These are phyloP conservation scores for Salticus scenicus DNA, from an alignment of 2,888 invertebrate genomes.

Conservation along the genomic window DNA sequence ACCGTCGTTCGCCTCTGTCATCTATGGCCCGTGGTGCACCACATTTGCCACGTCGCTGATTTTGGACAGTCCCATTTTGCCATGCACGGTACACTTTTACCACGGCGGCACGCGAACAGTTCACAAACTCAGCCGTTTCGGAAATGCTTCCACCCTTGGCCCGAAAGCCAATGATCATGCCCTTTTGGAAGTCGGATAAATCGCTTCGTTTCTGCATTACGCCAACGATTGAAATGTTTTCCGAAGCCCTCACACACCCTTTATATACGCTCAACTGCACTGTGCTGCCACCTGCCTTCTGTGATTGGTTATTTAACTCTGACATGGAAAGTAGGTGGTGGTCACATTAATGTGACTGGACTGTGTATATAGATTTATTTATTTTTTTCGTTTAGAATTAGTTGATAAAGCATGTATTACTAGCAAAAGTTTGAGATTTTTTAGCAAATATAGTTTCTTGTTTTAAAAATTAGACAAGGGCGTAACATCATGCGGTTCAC, in stretches of 20 bases:
- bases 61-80: not conserved
- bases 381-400: too few relatives aligned
- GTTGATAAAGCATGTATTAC: too few relatives aligned
- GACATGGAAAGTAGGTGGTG: not conserved
- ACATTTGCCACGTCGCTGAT: not conserved
- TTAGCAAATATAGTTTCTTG: too few relatives aligned
- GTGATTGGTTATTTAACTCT: slow-evolving; percentile 21
- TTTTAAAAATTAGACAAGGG: too few relatives aligned
- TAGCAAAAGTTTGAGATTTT: too few relatives aligned
- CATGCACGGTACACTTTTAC: not conserved
- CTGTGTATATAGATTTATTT: too few relatives aligned
- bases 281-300: slow-evolving; percentile 28
- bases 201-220: slow-evolving; percentile 19
- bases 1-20: not conserved
- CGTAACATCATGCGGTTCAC: too few relatives aligned
- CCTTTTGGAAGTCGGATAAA: not conserved
- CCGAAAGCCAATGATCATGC: slow-evolving; percentile 15
- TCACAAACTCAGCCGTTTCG: not conserved
- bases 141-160: not conserved
- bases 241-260: slow-evolving; percentile 13
- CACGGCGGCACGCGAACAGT: not conserved
- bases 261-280: slow-evolving; percentile 21
- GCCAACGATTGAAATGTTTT: slow-evolving; percentile 6
- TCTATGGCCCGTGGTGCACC: not conserved
- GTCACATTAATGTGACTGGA: too few relatives aligned